phyloP scores from a whole-genome alignment of 2,888 invertebrate genomes.

The Myopa testacea region DNA sequence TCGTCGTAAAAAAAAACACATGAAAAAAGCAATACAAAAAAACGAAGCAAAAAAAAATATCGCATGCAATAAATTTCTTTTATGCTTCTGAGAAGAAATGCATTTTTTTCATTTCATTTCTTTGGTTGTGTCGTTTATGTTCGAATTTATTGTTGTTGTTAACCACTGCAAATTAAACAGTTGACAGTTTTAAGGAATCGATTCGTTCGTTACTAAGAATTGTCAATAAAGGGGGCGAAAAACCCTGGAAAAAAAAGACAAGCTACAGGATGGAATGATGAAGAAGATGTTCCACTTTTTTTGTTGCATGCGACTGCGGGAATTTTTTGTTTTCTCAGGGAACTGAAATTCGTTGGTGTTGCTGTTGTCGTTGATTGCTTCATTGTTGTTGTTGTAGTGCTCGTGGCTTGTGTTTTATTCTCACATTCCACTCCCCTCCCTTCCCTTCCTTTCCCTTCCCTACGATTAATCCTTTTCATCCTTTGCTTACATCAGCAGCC shows the following conservation, averaged over 20 bases:
- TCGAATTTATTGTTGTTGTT: no score
- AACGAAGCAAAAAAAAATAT: no score
- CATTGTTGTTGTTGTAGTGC: not conserved
- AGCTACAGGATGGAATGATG: not conserved
- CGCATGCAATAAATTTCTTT: no score
- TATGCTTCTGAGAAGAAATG: no score
- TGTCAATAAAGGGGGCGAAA: not conserved
- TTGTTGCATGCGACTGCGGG: not conserved
- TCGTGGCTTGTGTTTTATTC: no score
- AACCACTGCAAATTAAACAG: not conserved
- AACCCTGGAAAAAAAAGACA: not conserved
- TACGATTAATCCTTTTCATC: not conserved
- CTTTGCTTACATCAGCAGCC: not conserved
- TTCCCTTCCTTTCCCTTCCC: no score
- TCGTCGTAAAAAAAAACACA: no score
- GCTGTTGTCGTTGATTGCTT: not conserved
- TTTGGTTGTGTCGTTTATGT: no score
- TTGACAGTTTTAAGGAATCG: not conserved
- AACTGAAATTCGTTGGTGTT: not conserved
- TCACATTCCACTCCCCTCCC: no score
- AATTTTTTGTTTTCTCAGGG: not conserved
- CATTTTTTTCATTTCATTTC: no score
- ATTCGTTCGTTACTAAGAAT: not conserved
- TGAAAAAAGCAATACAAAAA: no score
- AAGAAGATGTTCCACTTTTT: not conserved